Evolutionary conservation across 2,113 vertebrate genomes (phyloP).

Genomic region (Ibidorhyncha struthersii): DNA sequence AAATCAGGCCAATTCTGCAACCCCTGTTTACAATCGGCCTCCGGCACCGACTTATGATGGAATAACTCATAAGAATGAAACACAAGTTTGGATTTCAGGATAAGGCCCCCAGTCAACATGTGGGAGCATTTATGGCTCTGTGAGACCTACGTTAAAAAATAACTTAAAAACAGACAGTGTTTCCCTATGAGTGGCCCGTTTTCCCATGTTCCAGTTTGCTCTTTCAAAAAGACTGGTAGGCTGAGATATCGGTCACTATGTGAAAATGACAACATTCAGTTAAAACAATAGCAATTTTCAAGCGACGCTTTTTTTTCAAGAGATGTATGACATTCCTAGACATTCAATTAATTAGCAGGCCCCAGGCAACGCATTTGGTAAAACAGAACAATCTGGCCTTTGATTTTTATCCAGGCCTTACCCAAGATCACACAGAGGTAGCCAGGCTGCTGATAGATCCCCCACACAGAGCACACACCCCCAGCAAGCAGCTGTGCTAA

Average conservation of each 20-base stretch:
- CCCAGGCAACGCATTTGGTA: conserved; percentile 60
- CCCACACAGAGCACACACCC: conserved; percentile 45
- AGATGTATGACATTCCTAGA: conserved; percentile 67
- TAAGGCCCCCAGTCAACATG: conserved; percentile 59
- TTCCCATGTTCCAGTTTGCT: conserved; percentile 49
- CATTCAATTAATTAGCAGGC: conserved; percentile 63
- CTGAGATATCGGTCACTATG: conserved; percentile 56
- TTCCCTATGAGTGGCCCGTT: conserved; percentile 12
- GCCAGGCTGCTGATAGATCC: conserved; percentile 61
- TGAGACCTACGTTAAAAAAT: conserved; percentile 37
- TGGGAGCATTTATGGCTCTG: conserved; percentile 56
- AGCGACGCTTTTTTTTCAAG: conserved; percentile 38
- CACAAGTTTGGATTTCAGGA: conserved; percentile 29
- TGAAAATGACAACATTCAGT: conserved; percentile 57
- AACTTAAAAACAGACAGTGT: conserved; percentile 15
- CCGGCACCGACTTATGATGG: conserved; percentile 22
- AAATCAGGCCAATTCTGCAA: conserved; percentile 30
- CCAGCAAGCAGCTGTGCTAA: conserved; percentile 56
- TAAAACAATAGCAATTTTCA: conserved; percentile 69
- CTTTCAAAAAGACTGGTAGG: conserved; percentile 20
- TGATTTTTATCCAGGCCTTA: conserved; percentile 66
- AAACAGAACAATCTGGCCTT: conserved; percentile 67
- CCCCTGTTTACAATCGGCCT: background rate
- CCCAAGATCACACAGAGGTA: conserved; percentile 67
- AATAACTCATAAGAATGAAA: conserved; percentile 46